Evolutionary conservation across 2,113 vertebrate species (phyloP).

Genomic region (Proterorhinus semilunaris): DNA sequence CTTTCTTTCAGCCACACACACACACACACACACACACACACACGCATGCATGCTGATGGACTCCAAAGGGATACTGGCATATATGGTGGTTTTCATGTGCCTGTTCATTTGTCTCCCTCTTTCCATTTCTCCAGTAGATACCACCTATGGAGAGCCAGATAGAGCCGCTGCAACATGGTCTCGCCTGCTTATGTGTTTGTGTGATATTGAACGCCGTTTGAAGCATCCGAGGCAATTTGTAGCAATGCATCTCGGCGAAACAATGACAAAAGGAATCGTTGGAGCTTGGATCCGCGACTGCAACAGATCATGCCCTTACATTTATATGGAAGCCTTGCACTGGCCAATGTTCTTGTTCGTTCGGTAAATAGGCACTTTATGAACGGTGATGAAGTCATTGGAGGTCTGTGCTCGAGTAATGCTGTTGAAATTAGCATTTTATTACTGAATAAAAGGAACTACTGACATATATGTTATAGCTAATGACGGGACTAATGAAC

Average conservation of each 20-base stretch:
- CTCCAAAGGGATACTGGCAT: background rate
- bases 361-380: constrained; percentile 18
- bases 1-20: constrained; percentile 3
- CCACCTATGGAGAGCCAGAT: constrained; percentile 27
- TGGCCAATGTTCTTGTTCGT: constrained; percentile 16
- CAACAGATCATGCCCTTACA: background rate
- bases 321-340: constrained; percentile 17
- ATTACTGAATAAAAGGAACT: too few species aligned
- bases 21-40: background rate
- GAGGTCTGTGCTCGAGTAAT: too few species aligned
- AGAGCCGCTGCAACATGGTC: constrained; percentile 8
- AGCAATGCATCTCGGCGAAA: background rate
- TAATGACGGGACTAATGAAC: too few species aligned
- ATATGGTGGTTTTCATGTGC: constrained; percentile 20
- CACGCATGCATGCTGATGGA: background rate
- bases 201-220: constrained; percentile 24
- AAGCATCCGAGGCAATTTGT: constrained; percentile 7
- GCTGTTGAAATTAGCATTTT: too few species aligned
- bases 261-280: background rate
- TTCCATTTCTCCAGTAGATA: constrained; percentile 31
- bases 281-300: constrained; percentile 16
- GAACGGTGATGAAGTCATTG: too few species aligned
- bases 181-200: constrained; percentile 9
- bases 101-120: constrained; percentile 24
- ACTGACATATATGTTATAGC: too few species aligned